Percentiles rank a stretch among this genome's conserved stretches.
phyloP scores from a whole-genome alignment of 2,797 vertebrate species.

The Darevskia nairensis region DNA sequence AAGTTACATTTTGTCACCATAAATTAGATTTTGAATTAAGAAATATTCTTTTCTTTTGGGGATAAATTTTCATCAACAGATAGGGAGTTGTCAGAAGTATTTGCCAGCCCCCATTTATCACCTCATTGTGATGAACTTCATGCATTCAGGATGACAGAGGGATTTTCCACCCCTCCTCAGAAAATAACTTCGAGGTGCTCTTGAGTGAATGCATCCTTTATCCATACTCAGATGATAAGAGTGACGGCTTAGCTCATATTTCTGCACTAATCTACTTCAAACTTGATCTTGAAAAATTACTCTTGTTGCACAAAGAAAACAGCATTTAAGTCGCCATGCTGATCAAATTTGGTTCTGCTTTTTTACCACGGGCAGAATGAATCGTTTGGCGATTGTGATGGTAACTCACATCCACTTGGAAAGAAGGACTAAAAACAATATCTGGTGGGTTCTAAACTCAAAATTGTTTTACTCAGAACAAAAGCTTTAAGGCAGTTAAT shows the following conservation, averaged over 20 bases:
- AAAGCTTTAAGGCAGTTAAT: constrained; percentile 19
- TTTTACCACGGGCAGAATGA: constrained; percentile 63
- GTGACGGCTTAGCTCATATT: constrained; percentile 71
- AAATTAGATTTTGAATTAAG: constrained; percentile 61
- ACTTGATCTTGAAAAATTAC: constrained; percentile 76
- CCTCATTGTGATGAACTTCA: constrained; percentile 38
- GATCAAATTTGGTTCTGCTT: constrained; percentile 72
- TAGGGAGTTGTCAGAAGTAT: constrained; percentile 55
- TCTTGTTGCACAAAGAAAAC: constrained; percentile 65
- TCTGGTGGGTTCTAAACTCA: constrained; percentile 13
- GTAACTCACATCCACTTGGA: constrained; percentile 58
- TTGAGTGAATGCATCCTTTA: constrained; percentile 70
- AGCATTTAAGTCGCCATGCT: constrained; percentile 69
- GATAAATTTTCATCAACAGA: constrained; percentile 22
- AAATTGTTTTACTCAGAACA: constrained; percentile 36
- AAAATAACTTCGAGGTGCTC: constrained; percentile 70
- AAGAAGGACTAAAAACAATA: constrained; percentile 50
- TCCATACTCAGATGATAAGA: constrained; percentile 72
- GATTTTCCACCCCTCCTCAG: constrained; percentile 23
- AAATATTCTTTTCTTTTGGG: constrained; percentile 42
- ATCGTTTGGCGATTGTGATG: constrained; percentile 65
- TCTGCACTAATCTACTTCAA: constrained; percentile 73
- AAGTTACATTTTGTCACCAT: constrained; percentile 23
- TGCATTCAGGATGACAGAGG: constrained; percentile 19
- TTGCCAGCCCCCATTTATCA: constrained; percentile 54